Base-by-base conservation (phyloP, 1,140 invertebrate genomes). In the Apolygus lucorum region DNA sequence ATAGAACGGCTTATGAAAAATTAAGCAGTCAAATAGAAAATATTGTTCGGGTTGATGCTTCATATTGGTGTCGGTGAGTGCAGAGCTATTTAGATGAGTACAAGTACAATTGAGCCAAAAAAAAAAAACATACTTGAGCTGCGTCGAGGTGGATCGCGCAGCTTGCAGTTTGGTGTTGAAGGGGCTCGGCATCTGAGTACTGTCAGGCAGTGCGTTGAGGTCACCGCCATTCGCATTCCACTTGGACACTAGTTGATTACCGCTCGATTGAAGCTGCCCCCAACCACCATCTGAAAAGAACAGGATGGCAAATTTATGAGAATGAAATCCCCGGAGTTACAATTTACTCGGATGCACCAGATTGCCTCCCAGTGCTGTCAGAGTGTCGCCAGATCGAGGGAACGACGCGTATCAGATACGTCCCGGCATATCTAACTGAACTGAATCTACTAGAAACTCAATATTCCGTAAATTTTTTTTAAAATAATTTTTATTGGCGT, bases 261-360 rank as follows among this genome's bases (percentile, higher is more conserved):
- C 27, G 52, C 67, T 68, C 25, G 67, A 52, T 26, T 52, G 52
- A 27, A 52, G 28, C 25, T 42, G 25, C 64, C 69, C 64, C 64
- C 64, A 52, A 59, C 69, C 52, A 54, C 69, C 69, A 59, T 67
- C 69, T 70, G 28, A 13, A 63, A 26, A 26, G 52, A 69, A 24
- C 11, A 59, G 54, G 28, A 25, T 21, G 52, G 52, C 24, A 25
- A 25, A 63, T 27, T 2, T 25, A 2, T 2, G 2, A 63, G 26
- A 63, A 22, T 25, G 62, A 63, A 25, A 26, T 63, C 27, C 26
- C 21, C 62, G 34, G 17, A 8, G 34, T 11, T 11, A 49, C 34
- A 17, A 17, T 8, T 17, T 49, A 17, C 17, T 49, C 17, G n/a
- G n/a, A n/a, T n/a, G n/a, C n/a, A n/a, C n/a, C n/a, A n/a, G n/a